These are phyloP conservation scores for Spodoptera frugiperda DNA, from an alignment of 1,140 invertebrate species.

Conservation along the genomic window DNA sequence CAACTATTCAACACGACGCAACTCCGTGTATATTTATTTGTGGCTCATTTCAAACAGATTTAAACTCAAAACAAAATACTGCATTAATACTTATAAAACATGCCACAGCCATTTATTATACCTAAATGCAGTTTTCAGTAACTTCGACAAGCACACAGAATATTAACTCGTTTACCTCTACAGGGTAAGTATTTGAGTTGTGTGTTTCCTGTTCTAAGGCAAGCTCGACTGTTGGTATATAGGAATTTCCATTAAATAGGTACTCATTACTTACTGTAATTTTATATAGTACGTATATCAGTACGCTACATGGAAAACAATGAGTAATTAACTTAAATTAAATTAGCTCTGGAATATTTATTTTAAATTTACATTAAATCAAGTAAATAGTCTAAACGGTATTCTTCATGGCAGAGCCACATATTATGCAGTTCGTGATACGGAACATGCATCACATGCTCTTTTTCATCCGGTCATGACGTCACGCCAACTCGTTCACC, in stretches of 20 bases:
- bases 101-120: not conserved
- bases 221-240: constrained; percentile 19
- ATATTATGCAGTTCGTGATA: constrained; percentile 54
- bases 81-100: not conserved
- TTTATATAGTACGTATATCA: constrained; percentile 44
- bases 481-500: constrained; percentile 66
- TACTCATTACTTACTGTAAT: constrained; percentile 28
- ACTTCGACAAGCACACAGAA: constrained; percentile 43
- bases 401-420: no score
- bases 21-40: no score
- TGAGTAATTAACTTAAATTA: not conserved
- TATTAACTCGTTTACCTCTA: constrained; percentile 51
- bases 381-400: no score
- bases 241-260: constrained; percentile 38
- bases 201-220: constrained; percentile 50
- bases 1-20: not conserved
- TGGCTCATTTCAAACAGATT: not conserved
- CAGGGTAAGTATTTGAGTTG: constrained; percentile 41
- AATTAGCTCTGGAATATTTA: not conserved
- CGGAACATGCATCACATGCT: constrained; percentile 71
- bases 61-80: not conserved
- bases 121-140: constrained; percentile 27
- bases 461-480: constrained; percentile 77
- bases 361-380: no score
- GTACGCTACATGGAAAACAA: constrained; percentile 12